Percentiles rank a stretch among this genome's conserved stretches.
Conservation (phyloP, 2,797 vertebrate species). For the Podarcis lilfordi region DNA sequence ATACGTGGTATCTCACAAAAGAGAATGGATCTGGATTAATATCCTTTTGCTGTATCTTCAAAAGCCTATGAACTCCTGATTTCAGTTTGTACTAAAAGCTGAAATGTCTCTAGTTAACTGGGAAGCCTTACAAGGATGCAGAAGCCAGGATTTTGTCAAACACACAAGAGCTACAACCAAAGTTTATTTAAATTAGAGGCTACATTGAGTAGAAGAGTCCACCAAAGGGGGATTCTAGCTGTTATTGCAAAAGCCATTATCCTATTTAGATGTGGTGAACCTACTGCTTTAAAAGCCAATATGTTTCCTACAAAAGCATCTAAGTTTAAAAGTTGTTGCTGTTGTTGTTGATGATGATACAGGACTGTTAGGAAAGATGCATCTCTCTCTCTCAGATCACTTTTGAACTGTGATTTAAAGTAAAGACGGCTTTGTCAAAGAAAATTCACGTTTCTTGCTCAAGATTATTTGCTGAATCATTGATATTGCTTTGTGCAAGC, state of each 20-base stretch:
- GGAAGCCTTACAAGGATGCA: not conserved
- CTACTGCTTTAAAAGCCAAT: not conserved
- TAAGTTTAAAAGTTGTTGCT: not conserved
- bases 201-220: not conserved
- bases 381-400: not conserved
- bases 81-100: slow-evolving; percentile 14
- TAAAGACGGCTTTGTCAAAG: not conserved
- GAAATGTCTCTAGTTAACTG: not conserved
- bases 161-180: not conserved
- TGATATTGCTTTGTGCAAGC: not conserved
- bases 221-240: not conserved
- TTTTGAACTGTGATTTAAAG: not conserved
- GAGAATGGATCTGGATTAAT: not conserved
- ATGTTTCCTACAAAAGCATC: not conserved
- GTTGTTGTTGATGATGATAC: not conserved
- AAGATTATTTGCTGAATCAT: not conserved
- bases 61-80: not conserved
- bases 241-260: not conserved
- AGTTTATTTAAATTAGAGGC: not conserved
- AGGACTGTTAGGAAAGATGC: not conserved
- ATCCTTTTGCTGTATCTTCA: not conserved
- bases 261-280: not conserved
- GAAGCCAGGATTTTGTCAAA: not conserved
- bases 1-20: not conserved
- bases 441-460: not conserved